phyloP scores from a whole-genome alignment of 2,888 invertebrate species.

The Chirona hameri region DNA sequence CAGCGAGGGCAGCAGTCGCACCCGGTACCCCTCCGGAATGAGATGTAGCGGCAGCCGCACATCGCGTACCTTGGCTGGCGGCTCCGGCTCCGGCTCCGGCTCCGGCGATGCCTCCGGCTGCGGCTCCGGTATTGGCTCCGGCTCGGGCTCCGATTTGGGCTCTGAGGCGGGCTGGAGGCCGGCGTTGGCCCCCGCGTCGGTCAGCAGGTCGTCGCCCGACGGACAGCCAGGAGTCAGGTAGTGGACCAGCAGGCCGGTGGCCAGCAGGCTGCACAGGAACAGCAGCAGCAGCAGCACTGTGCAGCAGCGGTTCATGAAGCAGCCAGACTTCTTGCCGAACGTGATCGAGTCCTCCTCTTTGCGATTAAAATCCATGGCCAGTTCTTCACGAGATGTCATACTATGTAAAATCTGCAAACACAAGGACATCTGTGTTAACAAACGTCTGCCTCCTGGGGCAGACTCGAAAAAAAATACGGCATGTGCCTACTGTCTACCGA shows the following conservation, averaged over 20 bases:
- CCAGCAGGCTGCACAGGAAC: slow-evolving; percentile 62
- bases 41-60: slow-evolving; percentile 35
- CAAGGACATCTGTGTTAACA: too few relatives aligned
- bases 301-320: slow-evolving; percentile 62
- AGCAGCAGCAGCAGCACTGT: slow-evolving; percentile 57
- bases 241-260: slow-evolving; percentile 70
- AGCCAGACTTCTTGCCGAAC: slow-evolving; percentile 60
- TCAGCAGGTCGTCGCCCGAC: not conserved
- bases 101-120: not conserved
- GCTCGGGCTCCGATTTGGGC: not conserved
- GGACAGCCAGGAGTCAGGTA: slow-evolving; percentile 56
- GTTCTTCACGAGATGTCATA: slow-evolving; percentile 45
- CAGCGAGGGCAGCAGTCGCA: slow-evolving; percentile 38
- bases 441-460: too few relatives aligned
- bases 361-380: slow-evolving; percentile 58
- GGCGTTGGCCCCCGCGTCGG: not conserved
- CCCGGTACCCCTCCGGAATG: slow-evolving; percentile 25
- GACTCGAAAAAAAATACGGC: too few relatives aligned
- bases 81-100: not conserved
- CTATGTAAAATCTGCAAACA: slow-evolving; percentile 38
- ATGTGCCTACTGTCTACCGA: too few relatives aligned
- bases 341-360: slow-evolving; percentile 53
- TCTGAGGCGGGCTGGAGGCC: not conserved
- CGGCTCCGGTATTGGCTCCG: not conserved
- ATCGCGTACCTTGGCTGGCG: slow-evolving; percentile 26